Evolutionary conservation across 2,113 vertebrate species (phyloP), one percentile per base, ranked within the genome.

Genomic region (Cygnus buccinator): DNA sequence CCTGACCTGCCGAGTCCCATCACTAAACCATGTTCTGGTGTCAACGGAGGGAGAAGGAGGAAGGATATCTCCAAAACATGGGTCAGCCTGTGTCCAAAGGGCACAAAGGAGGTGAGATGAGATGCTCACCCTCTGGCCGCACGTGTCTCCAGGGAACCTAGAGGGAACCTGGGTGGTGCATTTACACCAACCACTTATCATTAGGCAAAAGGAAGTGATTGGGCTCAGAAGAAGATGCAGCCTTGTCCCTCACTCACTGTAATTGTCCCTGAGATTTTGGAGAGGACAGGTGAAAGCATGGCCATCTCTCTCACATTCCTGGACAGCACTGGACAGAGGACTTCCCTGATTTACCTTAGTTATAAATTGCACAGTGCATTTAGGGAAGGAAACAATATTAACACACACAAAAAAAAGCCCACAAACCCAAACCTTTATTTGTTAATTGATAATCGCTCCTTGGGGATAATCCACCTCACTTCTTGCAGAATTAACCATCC

Each of bases 401-500:
- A 33, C 3, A 11, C 48, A 13, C 50, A 50, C 5, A 52, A 7
- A 35, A 37, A 74, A 50, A 52, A 57, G 5, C 29, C 73, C 63
- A 83, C 48, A 29, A 70, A 26, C 41, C 10, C 58, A 80, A 48
- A 66, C 80, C 39, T 48, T 88, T 33, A 28, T 68, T 86, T 66
- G 14, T 0, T 37, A 62, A 80, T 46, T 41, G 14, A 1, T 37
- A 62, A 86, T 59, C 37, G 11, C 31, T 88, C 44, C 44, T 19
- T 22, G 59, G 21, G 54, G 90, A 77, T 62, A 77, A 92, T 81
- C 85, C 75, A 73, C 72, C 52, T 86, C 54, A 13, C 15, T 86
- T 28, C 72, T 79, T 70, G 59, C 59, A 33, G 75, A 86, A 90
- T 50, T 92, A 94, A 54, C 79, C 68, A 31, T 41, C 66, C 59